These are phyloP conservation scores for Pollimyrus isidori DNA, from an alignment of 2,113 vertebrate genomes.

Conservation along the genomic window DNA sequence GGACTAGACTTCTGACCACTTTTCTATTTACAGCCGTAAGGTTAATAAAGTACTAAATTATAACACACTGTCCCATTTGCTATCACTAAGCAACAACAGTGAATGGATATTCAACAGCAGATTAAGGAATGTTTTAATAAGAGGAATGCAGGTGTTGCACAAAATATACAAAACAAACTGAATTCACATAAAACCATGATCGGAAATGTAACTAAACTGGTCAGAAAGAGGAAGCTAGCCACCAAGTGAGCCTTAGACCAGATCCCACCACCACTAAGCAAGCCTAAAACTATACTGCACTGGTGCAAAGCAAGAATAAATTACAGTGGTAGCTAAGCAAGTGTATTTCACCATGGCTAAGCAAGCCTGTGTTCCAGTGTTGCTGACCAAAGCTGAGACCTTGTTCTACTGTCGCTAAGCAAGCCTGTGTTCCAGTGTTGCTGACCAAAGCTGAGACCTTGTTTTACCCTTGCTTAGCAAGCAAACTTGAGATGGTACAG, in stretches of 20 bases:
- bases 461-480: background rate
- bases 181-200: background rate
- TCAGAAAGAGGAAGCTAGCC: background rate
- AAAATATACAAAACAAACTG: background rate
- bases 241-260: background rate
- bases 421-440: background rate
- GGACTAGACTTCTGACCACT: conserved; percentile 12
- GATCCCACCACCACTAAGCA: background rate
- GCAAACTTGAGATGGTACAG: background rate
- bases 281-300: background rate
- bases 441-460: background rate
- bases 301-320: background rate
- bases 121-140: background rate
- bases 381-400: background rate
- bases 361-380: background rate
- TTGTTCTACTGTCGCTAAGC: background rate
- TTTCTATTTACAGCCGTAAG: conserved; percentile 13
- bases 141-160: background rate
- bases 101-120: background rate
- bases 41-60: conserved; percentile 16
- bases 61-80: background rate
- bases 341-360: background rate
- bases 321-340: background rate
- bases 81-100: background rate
- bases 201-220: background rate